Conservation (phyloP, 2,797 vertebrate species). For the Crenichthys baileyi region DNA sequence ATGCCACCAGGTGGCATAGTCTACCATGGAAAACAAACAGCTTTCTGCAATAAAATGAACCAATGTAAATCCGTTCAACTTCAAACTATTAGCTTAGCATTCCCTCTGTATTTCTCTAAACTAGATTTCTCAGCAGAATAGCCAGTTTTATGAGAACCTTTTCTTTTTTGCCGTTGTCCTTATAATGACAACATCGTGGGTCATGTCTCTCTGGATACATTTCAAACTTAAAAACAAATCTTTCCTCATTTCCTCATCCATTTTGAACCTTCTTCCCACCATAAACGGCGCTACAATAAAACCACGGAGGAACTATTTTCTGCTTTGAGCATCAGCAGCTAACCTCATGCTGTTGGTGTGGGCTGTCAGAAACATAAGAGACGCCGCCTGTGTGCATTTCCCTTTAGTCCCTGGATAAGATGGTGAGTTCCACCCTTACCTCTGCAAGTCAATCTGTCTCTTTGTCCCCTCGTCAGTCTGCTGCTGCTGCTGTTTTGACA, state of each 20-base stretch:
- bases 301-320: not conserved
- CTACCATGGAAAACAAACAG: not conserved
- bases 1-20: not conserved
- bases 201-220: not conserved
- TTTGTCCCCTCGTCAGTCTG: conserved; percentile 91
- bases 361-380: not conserved
- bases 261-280: not conserved
- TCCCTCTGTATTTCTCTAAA: not conserved
- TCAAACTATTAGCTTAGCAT: not conserved
- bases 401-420: not conserved
- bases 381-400: not conserved
- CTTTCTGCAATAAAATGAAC: not conserved
- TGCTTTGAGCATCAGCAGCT: too few relatives aligned
- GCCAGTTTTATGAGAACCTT: not conserved
- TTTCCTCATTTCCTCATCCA: not conserved
- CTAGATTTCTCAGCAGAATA: not conserved
- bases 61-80: not conserved
- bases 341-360: too few relatives aligned
- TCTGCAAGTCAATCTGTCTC: conserved; percentile 97
- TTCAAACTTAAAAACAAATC: not conserved
- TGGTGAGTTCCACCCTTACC: conserved; percentile 73
- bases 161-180: not conserved
- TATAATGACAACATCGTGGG: not conserved
- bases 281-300: too few relatives aligned
- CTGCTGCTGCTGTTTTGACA: conserved; percentile 94